Conservation (phyloP, 2,113 vertebrate species). For the Cebidichthys violaceus region DNA sequence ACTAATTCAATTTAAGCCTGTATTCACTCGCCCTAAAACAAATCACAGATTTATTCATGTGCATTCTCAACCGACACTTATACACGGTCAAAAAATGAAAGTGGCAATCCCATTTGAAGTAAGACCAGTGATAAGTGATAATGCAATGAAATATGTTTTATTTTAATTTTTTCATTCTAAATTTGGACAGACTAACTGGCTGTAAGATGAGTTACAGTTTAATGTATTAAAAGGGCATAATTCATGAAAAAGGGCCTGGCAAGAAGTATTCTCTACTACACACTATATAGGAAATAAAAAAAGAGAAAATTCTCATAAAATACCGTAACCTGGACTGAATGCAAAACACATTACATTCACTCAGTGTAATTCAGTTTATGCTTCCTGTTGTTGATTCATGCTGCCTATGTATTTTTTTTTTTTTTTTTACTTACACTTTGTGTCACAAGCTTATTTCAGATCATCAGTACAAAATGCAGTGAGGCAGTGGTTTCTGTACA, state of each 20-base stretch:
- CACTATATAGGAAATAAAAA: neutral
- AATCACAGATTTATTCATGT: neutral
- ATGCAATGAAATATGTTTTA: neutral
- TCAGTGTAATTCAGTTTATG: neutral
- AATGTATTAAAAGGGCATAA: neutral
- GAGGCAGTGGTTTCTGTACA: slow-evolving; percentile 17
- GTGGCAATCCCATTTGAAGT: neutral
- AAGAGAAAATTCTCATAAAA: neutral
- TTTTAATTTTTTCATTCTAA: neutral
- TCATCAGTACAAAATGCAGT: slow-evolving; percentile 35
- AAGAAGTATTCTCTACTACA: neutral
- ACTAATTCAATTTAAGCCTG: neutral
- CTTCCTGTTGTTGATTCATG: neutral
- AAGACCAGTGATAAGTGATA: neutral
- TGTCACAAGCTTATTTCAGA: neutral
- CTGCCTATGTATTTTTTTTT: neutral
- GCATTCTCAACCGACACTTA: neutral
- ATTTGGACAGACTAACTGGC: neutral
- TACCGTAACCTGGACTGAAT: neutral
- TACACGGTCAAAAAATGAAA: neutral
- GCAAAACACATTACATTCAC: neutral
- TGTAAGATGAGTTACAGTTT: neutral
- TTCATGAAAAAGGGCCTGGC: neutral
- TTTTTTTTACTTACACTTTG: neutral
- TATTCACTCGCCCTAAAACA: neutral